Evolutionary conservation across 2,888 invertebrate species (phyloP).

Genomic region (Aspidapion aeneum): DNA sequence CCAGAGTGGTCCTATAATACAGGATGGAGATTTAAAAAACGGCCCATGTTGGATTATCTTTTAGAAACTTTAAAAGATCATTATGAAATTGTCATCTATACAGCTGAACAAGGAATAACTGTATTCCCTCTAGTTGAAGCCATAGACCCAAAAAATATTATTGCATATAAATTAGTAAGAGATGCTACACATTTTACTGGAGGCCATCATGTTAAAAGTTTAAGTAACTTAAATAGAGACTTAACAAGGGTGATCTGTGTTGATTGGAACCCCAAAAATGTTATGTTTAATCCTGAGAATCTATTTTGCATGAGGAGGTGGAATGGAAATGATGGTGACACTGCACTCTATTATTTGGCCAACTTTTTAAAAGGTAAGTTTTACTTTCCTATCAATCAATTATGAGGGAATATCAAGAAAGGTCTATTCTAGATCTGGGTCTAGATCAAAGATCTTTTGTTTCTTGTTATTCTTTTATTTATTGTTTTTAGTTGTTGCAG

Average conservation of each 20-base stretch:
- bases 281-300: constrained; percentile 86
- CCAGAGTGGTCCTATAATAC: constrained; percentile 99
- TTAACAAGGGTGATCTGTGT: constrained; percentile 88
- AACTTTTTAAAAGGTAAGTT: constrained; percentile 49
- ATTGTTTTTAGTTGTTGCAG: constrained; percentile 72
- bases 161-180: constrained; percentile 87
- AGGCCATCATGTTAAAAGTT: constrained; percentile 91
- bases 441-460: too few species aligned
- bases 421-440: too few species aligned
- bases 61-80: constrained; percentile 62
- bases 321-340: constrained; percentile 91
- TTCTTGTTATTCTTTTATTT: neutral
- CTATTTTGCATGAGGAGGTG: constrained; percentile 83
- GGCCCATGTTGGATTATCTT: constrained; percentile 94
- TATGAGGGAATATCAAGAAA: too few species aligned
- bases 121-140: constrained; percentile 92
- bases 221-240: constrained; percentile 80
- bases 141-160: constrained; percentile 83
- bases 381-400: neutral
- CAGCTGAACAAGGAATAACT: constrained; percentile 92
- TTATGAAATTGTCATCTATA: constrained; percentile 96
- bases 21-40: constrained; percentile 97
- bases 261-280: constrained; percentile 89
- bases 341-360: constrained; percentile 83
- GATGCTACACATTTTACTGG: constrained; percentile 95